These are phyloP conservation scores for Chionomys nivalis DNA, from an alignment of 2,113 vertebrate species.

Conservation along the genomic window DNA sequence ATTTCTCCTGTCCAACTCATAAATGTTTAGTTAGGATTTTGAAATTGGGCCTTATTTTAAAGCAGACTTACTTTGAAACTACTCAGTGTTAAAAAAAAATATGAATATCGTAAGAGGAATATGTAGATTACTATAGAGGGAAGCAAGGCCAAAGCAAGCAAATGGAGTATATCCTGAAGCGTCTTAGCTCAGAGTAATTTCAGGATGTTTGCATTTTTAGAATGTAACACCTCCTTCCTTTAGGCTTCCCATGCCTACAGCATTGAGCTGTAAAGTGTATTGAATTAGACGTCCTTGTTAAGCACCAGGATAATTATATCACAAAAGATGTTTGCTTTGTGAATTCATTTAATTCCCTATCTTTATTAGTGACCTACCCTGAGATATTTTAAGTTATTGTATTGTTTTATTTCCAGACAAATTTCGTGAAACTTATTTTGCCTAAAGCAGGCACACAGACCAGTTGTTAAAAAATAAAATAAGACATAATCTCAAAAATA, in stretches of 20 bases:
- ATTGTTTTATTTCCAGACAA: conserved; percentile 67
- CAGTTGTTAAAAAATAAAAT: conserved; percentile 44
- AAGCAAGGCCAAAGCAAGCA: neutral
- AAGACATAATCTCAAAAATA: conserved; percentile 30
- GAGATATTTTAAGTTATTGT: conserved; percentile 64
- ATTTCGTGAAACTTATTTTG: conserved; percentile 68
- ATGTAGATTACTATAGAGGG: conserved; percentile 6
- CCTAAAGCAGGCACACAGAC: conserved; percentile 62
- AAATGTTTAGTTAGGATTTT: conserved; percentile 28
- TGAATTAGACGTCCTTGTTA: conserved; percentile 40
- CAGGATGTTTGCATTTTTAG: neutral
- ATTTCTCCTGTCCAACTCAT: neutral
- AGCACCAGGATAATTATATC: conserved; percentile 51
- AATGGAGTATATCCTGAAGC: neutral
- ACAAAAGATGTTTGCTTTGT: conserved; percentile 57
- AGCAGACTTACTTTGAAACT: conserved; percentile 35
- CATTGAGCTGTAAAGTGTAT: conserved; percentile 46
- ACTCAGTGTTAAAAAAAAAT: neutral
- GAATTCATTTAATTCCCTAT: conserved; percentile 45
- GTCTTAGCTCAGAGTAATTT: neutral
- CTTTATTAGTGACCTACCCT: conserved; percentile 37
- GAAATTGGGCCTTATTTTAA: conserved; percentile 1
- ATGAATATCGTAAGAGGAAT: neutral
- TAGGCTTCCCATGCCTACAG: conserved; percentile 4
- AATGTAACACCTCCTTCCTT: conserved; percentile 36